Evolutionary conservation across 2,797 vertebrate genomes (phyloP).

Genomic region (Microtus agrestis): DNA sequence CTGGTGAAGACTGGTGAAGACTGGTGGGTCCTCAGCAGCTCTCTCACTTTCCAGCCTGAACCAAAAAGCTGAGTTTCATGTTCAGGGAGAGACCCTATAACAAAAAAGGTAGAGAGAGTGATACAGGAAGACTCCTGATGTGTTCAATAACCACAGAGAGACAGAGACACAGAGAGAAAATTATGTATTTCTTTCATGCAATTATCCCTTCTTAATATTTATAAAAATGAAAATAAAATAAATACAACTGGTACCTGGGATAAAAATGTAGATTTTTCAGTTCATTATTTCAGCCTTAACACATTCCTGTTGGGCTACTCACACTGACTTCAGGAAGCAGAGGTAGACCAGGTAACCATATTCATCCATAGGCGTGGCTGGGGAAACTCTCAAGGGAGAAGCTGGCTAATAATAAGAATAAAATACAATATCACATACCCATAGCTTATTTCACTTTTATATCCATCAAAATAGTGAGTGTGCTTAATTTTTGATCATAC

Average conservation of each 20-base stretch:
- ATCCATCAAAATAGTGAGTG: background rate
- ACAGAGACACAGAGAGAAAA: background rate
- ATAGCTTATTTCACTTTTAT: background rate
- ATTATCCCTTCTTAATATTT: background rate
- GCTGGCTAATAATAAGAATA: background rate
- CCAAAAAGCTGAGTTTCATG: too few species aligned
- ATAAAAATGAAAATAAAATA: background rate
- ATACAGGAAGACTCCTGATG: background rate
- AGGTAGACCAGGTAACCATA: background rate
- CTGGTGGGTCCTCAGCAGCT: background rate
- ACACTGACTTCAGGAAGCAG: background rate
- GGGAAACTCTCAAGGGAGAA: slow-evolving; percentile 18
- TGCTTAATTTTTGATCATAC: background rate
- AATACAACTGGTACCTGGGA: background rate
- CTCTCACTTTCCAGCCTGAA: too few species aligned
- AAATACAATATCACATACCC: background rate
- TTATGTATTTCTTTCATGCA: background rate
- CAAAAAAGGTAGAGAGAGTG: background rate
- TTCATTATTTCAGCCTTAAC: background rate
- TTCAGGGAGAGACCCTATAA: background rate
- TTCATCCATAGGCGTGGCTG: background rate
- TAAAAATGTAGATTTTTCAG: background rate
- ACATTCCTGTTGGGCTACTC: background rate
- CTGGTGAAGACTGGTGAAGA: too few species aligned
- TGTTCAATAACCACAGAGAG: background rate